phyloP scores from a whole-genome alignment of 2,113 vertebrate genomes.

The Thamnaconus septentrionalis region DNA sequence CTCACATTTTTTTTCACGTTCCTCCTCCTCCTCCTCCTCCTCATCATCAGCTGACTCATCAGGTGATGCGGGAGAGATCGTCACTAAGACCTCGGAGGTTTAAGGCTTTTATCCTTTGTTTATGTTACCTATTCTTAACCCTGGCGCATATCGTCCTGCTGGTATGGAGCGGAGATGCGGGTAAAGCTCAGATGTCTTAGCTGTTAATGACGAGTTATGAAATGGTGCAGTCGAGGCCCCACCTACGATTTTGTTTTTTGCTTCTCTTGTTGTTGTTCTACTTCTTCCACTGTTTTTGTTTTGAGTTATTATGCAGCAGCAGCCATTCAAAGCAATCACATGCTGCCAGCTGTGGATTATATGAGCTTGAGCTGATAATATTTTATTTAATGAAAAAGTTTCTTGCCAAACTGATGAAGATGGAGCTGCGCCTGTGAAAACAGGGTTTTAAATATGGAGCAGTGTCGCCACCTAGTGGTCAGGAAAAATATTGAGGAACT shows the following conservation, averaged over 20 bases:
- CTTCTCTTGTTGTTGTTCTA: too few species aligned
- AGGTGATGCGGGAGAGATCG: conserved; percentile 33
- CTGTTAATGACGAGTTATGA: conserved; percentile 1
- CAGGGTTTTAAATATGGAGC: not conserved
- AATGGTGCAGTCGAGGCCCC: not conserved
- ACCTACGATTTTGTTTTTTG: too few species aligned
- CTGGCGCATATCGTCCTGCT: not conserved
- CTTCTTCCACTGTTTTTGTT: too few species aligned
- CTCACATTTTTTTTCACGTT: not conserved
- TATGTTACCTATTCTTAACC: conserved; percentile 34
- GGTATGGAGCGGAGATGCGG: not conserved
- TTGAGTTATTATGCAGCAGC: too few species aligned
- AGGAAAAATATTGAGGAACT: not conserved
- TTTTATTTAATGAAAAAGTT: not conserved
- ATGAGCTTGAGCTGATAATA: not conserved
- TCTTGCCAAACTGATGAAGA: not conserved
- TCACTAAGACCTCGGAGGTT: conserved; percentile 12
- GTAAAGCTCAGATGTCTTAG: not conserved
- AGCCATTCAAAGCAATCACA: too few species aligned
- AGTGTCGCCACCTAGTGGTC: conserved; percentile 48
- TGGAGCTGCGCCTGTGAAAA: not conserved
- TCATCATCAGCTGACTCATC: conserved; percentile 7
- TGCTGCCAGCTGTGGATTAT: too few species aligned
- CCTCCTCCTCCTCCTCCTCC: not conserved
- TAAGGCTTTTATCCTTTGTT: conserved; percentile 42